Conservation (phyloP, 2,888 invertebrate genomes). For the Macropis europaea region DNA sequence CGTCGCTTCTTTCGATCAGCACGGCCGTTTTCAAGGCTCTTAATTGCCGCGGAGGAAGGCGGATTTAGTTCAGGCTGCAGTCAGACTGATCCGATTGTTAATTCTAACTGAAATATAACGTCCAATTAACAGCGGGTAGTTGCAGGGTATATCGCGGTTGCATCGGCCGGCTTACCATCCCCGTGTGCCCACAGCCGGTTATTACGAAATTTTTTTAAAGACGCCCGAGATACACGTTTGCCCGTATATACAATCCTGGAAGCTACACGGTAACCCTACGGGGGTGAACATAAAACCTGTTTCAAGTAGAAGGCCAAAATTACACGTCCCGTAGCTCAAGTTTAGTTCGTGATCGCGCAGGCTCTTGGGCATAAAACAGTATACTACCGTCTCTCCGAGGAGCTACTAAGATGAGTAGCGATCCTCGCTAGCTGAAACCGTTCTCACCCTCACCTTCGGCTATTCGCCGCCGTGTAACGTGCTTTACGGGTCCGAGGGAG, state of each 20-base stretch:
- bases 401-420: constrained; percentile 57
- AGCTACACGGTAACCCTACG: constrained; percentile 56
- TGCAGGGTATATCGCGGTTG: neutral
- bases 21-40: no score
- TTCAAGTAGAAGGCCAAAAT: constrained; percentile 65
- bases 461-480: constrained; percentile 6
- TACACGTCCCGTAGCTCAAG: constrained; percentile 67
- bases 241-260: constrained; percentile 54
- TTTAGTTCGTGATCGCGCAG: constrained; percentile 64
- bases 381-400: constrained; percentile 59
- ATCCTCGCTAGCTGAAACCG: constrained; percentile 19
- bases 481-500: constrained; percentile 20
- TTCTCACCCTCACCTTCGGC: constrained; percentile 30
- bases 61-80: no score
- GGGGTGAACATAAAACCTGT: constrained; percentile 64
- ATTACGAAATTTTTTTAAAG: constrained; percentile 39
- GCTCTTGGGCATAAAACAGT: constrained; percentile 60
- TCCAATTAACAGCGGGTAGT: constrained; percentile 24
- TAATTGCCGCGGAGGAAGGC: no score
- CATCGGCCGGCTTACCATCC: constrained; percentile 1
- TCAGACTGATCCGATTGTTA: no score
- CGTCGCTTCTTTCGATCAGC: neutral
- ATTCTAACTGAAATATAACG: constrained; percentile 3
- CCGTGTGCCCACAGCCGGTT: constrained; percentile 8
- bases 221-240: constrained; percentile 31